These are phyloP conservation scores for Chesias legatella DNA, from an alignment of 2,888 invertebrate species.

Conservation along the genomic window DNA sequence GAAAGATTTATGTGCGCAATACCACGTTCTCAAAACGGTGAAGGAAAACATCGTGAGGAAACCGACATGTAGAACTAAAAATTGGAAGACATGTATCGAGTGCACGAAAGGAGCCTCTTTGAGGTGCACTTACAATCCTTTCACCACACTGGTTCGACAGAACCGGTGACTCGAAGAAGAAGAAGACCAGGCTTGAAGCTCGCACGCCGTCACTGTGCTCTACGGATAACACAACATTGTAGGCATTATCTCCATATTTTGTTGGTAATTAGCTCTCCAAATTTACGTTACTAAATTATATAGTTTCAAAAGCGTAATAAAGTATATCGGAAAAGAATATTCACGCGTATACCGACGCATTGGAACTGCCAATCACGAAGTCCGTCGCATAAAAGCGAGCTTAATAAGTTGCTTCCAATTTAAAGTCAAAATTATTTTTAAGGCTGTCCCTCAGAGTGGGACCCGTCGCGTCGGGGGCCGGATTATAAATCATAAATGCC, in stretches of 20 bases:
- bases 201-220: constrained; percentile 26
- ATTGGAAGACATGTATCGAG: no score
- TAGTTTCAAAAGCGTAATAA: not conserved
- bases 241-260: constrained; percentile 34
- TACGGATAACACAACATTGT: constrained; percentile 35
- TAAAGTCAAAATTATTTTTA: constrained; percentile 71
- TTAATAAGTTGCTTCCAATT: constrained; percentile 74
- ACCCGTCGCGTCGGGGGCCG: constrained; percentile 67
- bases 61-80: no score
- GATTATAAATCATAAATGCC: constrained; percentile 78
- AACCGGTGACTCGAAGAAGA: no score
- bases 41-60: no score
- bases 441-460: constrained; percentile 66
- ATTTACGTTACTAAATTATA: not conserved
- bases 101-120: no score
- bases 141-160: no score
- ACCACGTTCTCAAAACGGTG: no score
- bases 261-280: constrained; percentile 7
- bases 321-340: constrained; percentile 9
- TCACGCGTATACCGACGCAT: constrained; percentile 16
- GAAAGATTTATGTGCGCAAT: no score
- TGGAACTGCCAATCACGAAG: constrained; percentile 43
- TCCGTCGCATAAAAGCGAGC: constrained; percentile 57
- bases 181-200: constrained; percentile 5
- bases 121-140: no score